A percentile compares a stretch with the other conserved stretches of the same genome.
phyloP scores from a whole-genome alignment of 2,113 vertebrate genomes.

The Canis aureus region DNA sequence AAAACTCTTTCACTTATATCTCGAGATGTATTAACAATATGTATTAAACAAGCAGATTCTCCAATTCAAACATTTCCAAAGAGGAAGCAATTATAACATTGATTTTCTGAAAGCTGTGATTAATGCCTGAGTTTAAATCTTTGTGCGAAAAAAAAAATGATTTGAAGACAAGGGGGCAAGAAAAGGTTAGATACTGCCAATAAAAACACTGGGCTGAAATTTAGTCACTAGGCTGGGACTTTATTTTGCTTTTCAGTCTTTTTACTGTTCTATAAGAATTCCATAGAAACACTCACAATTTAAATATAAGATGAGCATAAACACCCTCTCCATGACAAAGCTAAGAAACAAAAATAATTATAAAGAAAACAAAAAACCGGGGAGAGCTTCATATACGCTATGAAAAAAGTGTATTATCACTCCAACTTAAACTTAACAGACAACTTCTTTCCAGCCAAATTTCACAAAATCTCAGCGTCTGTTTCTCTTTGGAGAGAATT shows the following conservation, averaged over 20 bases:
- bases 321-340: not conserved
- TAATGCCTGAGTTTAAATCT: not conserved
- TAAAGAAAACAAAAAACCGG: not conserved
- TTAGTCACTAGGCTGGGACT: not conserved
- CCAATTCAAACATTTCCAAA: not conserved
- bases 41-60: not conserved
- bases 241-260: not conserved
- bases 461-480: not conserved
- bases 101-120: not conserved
- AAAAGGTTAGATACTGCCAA: not conserved
- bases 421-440: not conserved
- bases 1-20: not conserved
- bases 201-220: not conserved
- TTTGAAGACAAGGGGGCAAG: not conserved
- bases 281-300: not conserved
- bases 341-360: not conserved
- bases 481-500: not conserved
- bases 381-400: not conserved
- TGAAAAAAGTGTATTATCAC: not conserved
- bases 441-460: not conserved
- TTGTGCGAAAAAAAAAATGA: too few relatives aligned
- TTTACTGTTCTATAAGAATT: not conserved
- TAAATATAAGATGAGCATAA: not conserved
- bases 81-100: not conserved
- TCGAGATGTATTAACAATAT: not conserved